Evolutionary conservation across 2,888 invertebrate genomes (phyloP), one percentile per base, ranked within the genome.

Genomic region (Alloplasta piceator): DNA sequence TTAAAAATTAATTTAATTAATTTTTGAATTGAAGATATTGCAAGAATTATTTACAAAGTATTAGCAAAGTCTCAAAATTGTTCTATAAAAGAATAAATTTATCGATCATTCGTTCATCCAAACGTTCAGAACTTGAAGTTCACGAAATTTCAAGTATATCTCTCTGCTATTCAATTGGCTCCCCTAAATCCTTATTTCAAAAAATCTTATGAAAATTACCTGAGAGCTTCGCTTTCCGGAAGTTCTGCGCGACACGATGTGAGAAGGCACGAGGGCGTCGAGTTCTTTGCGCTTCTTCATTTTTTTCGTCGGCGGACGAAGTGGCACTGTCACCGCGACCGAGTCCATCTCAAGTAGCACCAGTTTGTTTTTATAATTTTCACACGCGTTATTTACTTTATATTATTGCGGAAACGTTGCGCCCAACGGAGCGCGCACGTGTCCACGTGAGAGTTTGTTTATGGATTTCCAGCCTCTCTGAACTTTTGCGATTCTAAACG

Each of bases 271-370:
- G 72, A 96, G 92, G 56, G 96, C 96, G 90, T 96, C 96, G 86
- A 96, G 92, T 91, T 96, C 96, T 89, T 96, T 94, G 84, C 96
- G 94, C 90, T 96, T 96, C 89, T 95, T 94, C 95, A 96, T 96
- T 93, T 96, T 96, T 92, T 96, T 96, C 85, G 94, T 93, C 80
- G 92, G 92, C 56, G 93, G 93, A 82, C 94, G 93, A 82, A 94
- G 93, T 91, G 93, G 95, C 92, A 93, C 95, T 90, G 92, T 95
- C 92, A 94, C 95, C 92, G 90, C 94, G 90, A 93, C 94, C 92
- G 93, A 95, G 93, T 94, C 95, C 94, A 94, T 93, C 87, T 92
- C 89, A 88, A 89, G 85, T 81, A 86, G 84, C 82, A 87, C 88
- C 83, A 83, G 82, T 60, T 84, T 87, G 50, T 55, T 77, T 79